Base-by-base conservation (phyloP, 2,113 vertebrate genomes). In the Melanocharis versteri region DNA sequence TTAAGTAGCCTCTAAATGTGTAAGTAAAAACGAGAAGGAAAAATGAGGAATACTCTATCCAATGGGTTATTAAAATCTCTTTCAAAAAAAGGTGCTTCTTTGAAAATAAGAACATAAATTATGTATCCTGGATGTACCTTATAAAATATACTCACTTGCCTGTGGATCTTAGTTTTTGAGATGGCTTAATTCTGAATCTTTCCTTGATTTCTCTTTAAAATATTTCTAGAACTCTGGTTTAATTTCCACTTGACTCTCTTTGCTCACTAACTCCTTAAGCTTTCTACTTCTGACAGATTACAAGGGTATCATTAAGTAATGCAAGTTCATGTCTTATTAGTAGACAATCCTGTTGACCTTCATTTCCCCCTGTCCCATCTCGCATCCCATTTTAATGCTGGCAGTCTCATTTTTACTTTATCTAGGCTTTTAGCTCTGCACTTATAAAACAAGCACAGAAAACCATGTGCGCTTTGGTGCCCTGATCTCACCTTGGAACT, bases 281-380 rank as follows among this genome's bases (percentile, higher is more conserved):
- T 91, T 95, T 86, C 92, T 85, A 31, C 65, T 89, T 91, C 64
- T 96, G 93, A 78, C 85, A 92, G 87, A 92, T 95, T 96, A 92
- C 94, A 90, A 95, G 64, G 47, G 79, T 92, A 88, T 83, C 93
- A 88, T 95, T 96, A 96, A 96, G 87, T 96, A 95, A 94, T 96
- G 92, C 94, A 93, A 93, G 93, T 96, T 95, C 94, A 95, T 96
- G 92, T 86, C 78, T 95, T 95, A 83, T 94, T 94, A 93, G 93
- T 53, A 93, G 92, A 81, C 93, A 96, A 89, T 95, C 92, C 85
- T 78, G 71, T 93, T 97, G 95, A 97, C 94, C 93, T 96, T 96
- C 83, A 77, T 83, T 90, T 93, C n/a, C 45, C 66, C 3, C 9
- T 72, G 51, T 83, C 85, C 82, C 58, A 70, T 90, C 85, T 70